Base-by-base conservation (phyloP, 2,797 vertebrate species). In the Myoxocephalus aenaeus region DNA sequence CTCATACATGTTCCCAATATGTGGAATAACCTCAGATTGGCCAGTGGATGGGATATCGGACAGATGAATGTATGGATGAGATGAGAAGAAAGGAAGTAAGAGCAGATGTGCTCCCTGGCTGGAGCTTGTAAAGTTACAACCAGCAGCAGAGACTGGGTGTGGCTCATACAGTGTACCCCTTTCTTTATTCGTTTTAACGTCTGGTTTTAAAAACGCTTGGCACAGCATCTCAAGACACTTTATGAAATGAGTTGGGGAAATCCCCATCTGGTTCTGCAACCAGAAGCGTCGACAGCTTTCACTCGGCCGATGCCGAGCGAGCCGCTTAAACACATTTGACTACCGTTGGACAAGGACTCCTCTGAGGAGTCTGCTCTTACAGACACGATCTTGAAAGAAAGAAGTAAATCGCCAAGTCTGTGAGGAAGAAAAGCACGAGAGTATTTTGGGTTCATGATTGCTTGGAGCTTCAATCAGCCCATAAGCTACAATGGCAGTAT, bases 401-500 rank as follows among this genome's bases (percentile, higher is more conserved):
- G 65, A 81, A 63, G 53, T 48, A 42, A 59, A 64, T 65, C 51
- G 17, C 67, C 73, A 66, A 34, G 73, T 70, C 20, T 53, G 48
- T 20, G 65, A 20, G 61, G 68, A 59, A 36, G 64, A 73, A 53
- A 71, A 62, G 22, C 63, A 69, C 42, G 42, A 65, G 51, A 73
- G 50, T 73, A 18, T 51, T 83, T 76, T 59, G 51, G 63, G 50
- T 82, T 74, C 20, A 10, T 57, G 68, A 83, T 79, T 65, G 66
- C 79, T 61, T 27, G 79, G 90, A 91, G 88, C 89, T 89, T 88
- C 84, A 88, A 90, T 80, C 70, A 88, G 81, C 82, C 73, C 73
- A 77, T 76, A 82, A 91, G 79, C 83, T 90, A 86, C 70, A 90
- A 66, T 56, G 74, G 87, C 89, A 90, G 88, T 92, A 90, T 93